Percentiles rank a stretch among this genome's conserved stretches.
Conservation (phyloP, 2,113 vertebrate genomes). For the Hippocampus mohnikei region DNA sequence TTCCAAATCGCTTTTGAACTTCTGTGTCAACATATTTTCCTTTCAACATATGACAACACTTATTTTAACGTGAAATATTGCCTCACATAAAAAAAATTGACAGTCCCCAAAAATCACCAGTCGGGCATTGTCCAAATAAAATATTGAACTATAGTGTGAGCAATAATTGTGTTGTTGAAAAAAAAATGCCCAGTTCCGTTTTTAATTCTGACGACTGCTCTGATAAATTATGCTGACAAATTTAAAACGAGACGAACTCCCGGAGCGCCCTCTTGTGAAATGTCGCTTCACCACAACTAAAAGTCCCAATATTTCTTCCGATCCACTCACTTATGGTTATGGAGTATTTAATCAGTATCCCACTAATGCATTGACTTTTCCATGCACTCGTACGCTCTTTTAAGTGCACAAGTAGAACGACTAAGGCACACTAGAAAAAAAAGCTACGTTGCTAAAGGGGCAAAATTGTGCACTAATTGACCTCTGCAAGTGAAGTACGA, state of each 20-base stretch:
- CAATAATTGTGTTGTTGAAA: background rate
- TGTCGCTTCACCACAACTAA: slow-evolving; percentile 23
- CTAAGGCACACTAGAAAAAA: too few species aligned
- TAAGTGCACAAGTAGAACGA: too few species aligned
- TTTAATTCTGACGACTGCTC: background rate
- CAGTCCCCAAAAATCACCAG: background rate
- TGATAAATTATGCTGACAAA: background rate
- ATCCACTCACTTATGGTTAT: background rate
- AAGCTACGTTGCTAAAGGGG: too few species aligned
- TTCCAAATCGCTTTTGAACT: background rate
- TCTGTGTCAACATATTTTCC: background rate
- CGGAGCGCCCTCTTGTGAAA: slow-evolving; percentile 52
- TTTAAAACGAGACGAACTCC: background rate
- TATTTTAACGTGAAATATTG: background rate
- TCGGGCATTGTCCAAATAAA: slow-evolving; percentile 6
- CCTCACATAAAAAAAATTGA: background rate
- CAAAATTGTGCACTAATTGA: too few species aligned
- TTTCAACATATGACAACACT: background rate
- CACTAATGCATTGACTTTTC: too few species aligned
- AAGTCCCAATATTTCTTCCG: background rate
- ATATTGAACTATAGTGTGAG: background rate
- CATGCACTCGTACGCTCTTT: too few species aligned
- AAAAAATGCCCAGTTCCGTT: background rate
- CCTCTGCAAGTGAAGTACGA: background rate
- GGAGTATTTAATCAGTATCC: background rate